Evolutionary conservation across 23 tunicate species (phyloP), one percentile per base, ranked within the genome.

Genomic region (Clavelina lepadiformis): DNA sequence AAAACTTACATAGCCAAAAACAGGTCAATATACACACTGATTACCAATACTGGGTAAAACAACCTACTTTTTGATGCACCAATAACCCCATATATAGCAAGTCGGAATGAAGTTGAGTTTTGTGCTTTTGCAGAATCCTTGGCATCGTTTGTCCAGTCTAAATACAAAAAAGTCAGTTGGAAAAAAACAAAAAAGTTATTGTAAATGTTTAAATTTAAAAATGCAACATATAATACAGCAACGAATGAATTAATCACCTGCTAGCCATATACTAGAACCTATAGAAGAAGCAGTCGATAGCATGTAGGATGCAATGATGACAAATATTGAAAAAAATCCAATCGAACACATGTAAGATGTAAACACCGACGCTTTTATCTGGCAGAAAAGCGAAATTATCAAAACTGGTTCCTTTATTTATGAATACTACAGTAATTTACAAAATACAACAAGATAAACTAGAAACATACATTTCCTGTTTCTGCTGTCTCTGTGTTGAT

Each of bases 391-490:
- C 31, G 25, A 22, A n/a, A n/a, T n/a, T n/a, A n/a, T n/a, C n/a
- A n/a, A n/a, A n/a, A n/a, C n/a, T n/a, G n/a, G n/a, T n/a, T n/a
- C n/a, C n/a, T n/a, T n/a, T n/a, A n/a, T n/a, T n/a, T n/a, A n/a
- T n/a, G n/a, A n/a, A n/a, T n/a, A n/a, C n/a, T n/a, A n/a, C n/a
- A n/a, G n/a, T n/a, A n/a, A n/a, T n/a, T n/a, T n/a, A n/a, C n/a
- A n/a, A n/a, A n/a, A n/a, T n/a, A n/a, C n/a, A n/a, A n/a, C n/a
- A n/a, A n/a, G n/a, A n/a, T n/a, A n/a, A n/a, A n/a, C n/a, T n/a
- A n/a, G n/a, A 32, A 67, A 38, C 91, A 33, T 33, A 89, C 97
- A 26, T 69, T 81, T 81, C 97, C 97, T 19, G 89, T 89, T 56
- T 81, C 97, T 23, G 83, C 80, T 26, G 63, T 81, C 65, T 89